Base-by-base conservation (phyloP, 2,888 invertebrate genomes). In the Euphydryas editha region DNA sequence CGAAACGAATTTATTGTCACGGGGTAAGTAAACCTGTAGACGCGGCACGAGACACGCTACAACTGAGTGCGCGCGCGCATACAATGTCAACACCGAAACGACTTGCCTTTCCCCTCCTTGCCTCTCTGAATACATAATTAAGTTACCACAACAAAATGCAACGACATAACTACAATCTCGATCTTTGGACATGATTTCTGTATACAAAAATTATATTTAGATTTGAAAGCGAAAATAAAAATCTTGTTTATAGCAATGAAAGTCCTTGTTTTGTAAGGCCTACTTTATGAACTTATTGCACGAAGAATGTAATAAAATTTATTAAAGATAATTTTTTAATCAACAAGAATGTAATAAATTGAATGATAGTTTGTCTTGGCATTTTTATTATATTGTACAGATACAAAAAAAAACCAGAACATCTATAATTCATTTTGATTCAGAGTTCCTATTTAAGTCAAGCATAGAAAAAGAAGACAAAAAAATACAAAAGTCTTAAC, bases 1-100 rank as follows among this genome's bases (percentile, higher is more conserved):
- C 83, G 81, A 82, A 73, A 78, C 81, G 90, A 89, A 88, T 90
- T 90, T 92, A 92, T 92, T 92, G 92, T 92, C 92, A 92, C 92
- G 87, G 81, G n/a, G 75, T 77, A 61, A 79, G 79, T 71, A 15
- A 67, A 87, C 87, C 79, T 83, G 83, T 81, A 85, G 78, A 79
- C 89, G 87, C 91, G 88, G 74, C 84, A 86, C 82, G 80, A 75
- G 80, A 80, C 86, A 78, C 78, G 79, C 75, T 76, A 76, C 76
- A 72, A 88, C 88, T 86, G 84, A 81, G 77, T 76, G 84, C 82
- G 82, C 79, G 81, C 82, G 81, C 81, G 69, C 68, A 67, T 66
- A 65, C 72, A 72, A 71, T 68, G 75, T 67, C 72, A 68, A 65
- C 74, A 70, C 58, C 68, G 70, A 68, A 72, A 78, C 73, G 73